Evolutionary conservation across 2,113 vertebrate genomes (phyloP).

Genomic region (Felis chaus): DNA sequence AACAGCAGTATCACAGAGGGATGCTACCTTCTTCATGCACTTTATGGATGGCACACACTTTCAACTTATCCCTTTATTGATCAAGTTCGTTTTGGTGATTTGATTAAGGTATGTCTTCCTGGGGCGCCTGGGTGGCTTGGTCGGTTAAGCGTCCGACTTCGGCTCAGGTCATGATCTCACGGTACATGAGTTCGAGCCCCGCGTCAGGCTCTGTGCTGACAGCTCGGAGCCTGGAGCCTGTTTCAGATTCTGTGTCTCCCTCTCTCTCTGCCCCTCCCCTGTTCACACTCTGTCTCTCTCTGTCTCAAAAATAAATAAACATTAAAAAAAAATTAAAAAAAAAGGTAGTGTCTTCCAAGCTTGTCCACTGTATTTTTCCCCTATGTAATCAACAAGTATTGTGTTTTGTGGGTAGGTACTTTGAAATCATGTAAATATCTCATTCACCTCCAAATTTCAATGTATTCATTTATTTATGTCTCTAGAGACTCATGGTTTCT

Average conservation of each 20-base stretch:
- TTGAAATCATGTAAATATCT: background rate
- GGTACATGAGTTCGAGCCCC: no score
- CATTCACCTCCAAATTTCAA: background rate
- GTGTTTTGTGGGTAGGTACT: background rate
- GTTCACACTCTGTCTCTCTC: no score
- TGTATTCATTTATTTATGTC: background rate
- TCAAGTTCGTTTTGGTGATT: background rate
- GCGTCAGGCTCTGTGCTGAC: no score
- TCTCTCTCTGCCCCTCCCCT: no score
- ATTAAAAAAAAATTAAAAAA: no score
- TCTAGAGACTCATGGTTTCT: background rate
- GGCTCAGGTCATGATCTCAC: no score
- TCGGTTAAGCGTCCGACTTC: no score
- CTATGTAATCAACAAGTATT: background rate
- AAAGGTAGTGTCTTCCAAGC: background rate
- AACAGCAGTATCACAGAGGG: background rate
- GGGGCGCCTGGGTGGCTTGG: no score
- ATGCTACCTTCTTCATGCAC: background rate
- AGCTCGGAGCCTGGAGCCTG: no score
- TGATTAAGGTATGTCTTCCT: background rate
- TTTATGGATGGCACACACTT: fast-evolving
- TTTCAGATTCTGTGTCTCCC: no score
- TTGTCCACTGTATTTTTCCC: background rate
- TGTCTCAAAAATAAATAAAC: no score
- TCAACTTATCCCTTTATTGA: background rate